Base-by-base conservation (phyloP, 2,113 vertebrate species). In the Cochlearius cochlearius region DNA sequence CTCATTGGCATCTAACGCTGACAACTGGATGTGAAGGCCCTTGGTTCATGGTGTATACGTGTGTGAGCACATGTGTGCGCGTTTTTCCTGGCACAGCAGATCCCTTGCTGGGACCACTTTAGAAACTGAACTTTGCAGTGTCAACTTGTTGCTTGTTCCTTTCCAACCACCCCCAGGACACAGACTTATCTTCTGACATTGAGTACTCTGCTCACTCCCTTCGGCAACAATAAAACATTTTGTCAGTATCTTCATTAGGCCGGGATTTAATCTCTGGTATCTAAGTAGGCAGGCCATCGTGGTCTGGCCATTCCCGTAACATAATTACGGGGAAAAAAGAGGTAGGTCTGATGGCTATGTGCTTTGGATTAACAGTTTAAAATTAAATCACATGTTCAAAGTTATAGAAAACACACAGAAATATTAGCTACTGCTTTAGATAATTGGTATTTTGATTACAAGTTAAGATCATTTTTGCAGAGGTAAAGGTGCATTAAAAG, bases 51-150 rank as follows among this genome's bases (percentile, higher is more conserved):
- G 15, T n/a, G 17, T 13, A 5, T 0, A 0, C 14, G 5, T 41
- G 22, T 59, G 27, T 11, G 8, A 11, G 6, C 32, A 25, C 0
- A 0, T 1, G 5, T 18, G 20, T 4, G 14, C 20, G 32, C 2
- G 4, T 16, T 86, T 63, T 67, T 41, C 25, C 49, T 18, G 47
- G 34, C 7, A 39, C 29, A 62, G 69, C 6, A 0, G 0, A 32
- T 60, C 18, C 9, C 9, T 41, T 60, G n/a, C 55, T 80, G 39
- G 43, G 20, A 52, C 7, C 1, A 1, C 18, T 32, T 62, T 34
- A 62, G 52, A 55, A 53, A 50, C 0, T 32, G n/a, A 79, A 12
- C 14, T 86, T 63, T 76, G 71, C 8, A 5, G 5, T 45, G 25
- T 53, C 23, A 39, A 1, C 9, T 50, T 63, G 4, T 79, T 86